Evolutionary conservation across 1,140 invertebrate genomes (phyloP).

Genomic region (Stegodyphus dumicola): DNA sequence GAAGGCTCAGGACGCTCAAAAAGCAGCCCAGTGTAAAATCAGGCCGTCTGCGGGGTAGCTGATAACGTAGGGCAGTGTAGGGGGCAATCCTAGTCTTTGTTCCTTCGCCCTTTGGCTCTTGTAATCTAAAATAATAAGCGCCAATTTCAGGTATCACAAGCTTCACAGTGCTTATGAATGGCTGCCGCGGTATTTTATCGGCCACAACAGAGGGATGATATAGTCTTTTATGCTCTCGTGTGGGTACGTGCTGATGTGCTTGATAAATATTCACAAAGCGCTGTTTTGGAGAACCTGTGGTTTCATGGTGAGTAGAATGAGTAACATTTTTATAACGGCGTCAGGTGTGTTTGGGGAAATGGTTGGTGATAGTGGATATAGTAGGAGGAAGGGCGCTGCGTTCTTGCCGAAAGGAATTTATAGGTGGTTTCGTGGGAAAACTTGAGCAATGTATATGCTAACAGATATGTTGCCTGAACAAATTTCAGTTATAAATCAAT

Average conservation of each 20-base stretch:
- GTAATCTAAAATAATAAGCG: constrained; percentile 51
- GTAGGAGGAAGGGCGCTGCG: no score
- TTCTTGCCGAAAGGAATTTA: no score
- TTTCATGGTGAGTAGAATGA: no score
- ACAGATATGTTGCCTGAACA: no score
- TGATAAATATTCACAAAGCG: constrained; percentile 24
- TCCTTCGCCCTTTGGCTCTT: constrained; percentile 29
- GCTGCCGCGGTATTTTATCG: constrained; percentile 14
- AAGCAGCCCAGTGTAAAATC: constrained; percentile 54
- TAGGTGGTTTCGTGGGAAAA: no score
- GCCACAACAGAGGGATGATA: neutral
- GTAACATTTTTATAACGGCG: no score
- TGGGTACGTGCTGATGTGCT: neutral
- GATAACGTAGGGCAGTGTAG: constrained; percentile 31
- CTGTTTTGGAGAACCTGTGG: neutral
- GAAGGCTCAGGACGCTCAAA: constrained; percentile 30
- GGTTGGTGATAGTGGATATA: no score
- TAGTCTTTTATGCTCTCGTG: constrained; percentile 6
- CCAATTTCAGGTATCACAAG: constrained; percentile 43
- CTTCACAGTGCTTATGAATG: neutral
- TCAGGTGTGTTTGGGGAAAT: no score
- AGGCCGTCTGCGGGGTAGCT: constrained; percentile 38
- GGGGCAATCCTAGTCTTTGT: neutral
- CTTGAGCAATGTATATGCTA: no score
- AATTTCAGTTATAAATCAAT: no score